These are phyloP conservation scores for Chaetodon auriga DNA, from an alignment of 2,113 vertebrate species.

Conservation along the genomic window DNA sequence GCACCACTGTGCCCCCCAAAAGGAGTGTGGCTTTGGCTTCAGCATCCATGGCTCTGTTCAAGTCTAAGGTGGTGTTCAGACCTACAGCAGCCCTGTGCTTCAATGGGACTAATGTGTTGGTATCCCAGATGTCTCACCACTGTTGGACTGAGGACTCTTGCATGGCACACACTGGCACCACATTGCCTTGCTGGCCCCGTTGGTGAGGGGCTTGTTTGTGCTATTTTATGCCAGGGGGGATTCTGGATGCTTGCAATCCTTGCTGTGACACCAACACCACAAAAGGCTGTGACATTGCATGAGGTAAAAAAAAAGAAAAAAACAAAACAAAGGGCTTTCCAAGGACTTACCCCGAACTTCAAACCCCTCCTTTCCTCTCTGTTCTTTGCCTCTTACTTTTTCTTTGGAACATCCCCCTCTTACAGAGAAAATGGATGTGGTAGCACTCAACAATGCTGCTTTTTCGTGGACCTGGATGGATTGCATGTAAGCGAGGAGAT, in stretches of 20 bases:
- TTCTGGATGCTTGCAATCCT: background rate
- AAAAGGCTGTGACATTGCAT: slow-evolving; percentile 18
- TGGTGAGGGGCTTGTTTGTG: background rate
- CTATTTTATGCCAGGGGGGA: background rate
- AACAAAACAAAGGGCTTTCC: slow-evolving; percentile 6
- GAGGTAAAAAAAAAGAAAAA: slow-evolving; percentile 11
- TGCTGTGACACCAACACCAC: slow-evolving; percentile 13
- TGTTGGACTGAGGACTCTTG: background rate
- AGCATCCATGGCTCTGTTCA: background rate
- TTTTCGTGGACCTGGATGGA: slow-evolving; percentile 76
- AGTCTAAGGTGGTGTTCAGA: background rate
- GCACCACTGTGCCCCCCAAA: background rate
- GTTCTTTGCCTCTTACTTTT: slow-evolving; percentile 53
- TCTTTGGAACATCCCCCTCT: slow-evolving; percentile 47
- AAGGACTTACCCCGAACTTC: slow-evolving; percentile 53
- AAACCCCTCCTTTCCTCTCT: slow-evolving; percentile 13
- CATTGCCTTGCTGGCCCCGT: background rate
- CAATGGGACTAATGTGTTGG: background rate
- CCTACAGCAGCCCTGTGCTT: background rate
- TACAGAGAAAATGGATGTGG: slow-evolving; percentile 74
- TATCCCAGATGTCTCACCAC: background rate
- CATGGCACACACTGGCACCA: background rate
- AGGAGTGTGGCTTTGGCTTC: background rate
- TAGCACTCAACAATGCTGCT: slow-evolving; percentile 59
- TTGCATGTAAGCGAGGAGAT: slow-evolving; percentile 78